Percentiles rank a stretch among this genome's conserved stretches.
These are phyloP conservation scores for Sander lucioperca DNA, from an alignment of 2,113 vertebrate species.

Conservation along the genomic window DNA sequence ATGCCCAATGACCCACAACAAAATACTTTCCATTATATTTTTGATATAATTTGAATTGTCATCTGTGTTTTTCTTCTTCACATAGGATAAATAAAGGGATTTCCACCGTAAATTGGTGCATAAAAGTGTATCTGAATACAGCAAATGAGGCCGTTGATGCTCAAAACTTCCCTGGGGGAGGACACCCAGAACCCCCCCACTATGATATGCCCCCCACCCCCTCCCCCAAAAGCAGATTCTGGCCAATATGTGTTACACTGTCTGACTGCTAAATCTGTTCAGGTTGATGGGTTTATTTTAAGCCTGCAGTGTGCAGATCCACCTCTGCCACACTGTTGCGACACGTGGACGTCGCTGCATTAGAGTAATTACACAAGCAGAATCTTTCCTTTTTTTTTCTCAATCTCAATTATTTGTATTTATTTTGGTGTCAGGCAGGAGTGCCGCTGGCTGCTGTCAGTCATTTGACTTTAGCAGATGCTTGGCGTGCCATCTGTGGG, in stretches of 20 bases:
- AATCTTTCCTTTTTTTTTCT: background rate
- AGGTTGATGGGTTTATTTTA: constrained; percentile 10
- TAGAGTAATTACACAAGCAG: constrained; percentile 54
- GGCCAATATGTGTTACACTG: background rate
- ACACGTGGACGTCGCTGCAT: constrained; percentile 29
- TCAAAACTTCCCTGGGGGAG: too few species aligned
- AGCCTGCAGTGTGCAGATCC: background rate
- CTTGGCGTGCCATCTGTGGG: constrained; percentile 48
- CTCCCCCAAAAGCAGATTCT: too few species aligned
- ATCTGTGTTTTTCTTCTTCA: too few species aligned
- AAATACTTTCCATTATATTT: too few species aligned
- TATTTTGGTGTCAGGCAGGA: background rate
- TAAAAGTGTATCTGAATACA: too few species aligned
- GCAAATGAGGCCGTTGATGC: too few species aligned
- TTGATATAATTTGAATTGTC: too few species aligned
- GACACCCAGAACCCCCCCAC: too few species aligned
- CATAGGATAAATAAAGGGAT: too few species aligned
- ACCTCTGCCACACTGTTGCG: background rate
- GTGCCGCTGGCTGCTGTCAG: constrained; percentile 16
- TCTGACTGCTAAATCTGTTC: constrained; percentile 26
- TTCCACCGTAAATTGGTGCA: too few species aligned
- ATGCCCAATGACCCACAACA: too few species aligned
- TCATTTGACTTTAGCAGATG: constrained; percentile 48
- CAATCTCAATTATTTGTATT: background rate
- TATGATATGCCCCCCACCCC: too few species aligned